Base-by-base conservation (phyloP, 2,797 vertebrate species). In the Rostrhamus sociabilis region DNA sequence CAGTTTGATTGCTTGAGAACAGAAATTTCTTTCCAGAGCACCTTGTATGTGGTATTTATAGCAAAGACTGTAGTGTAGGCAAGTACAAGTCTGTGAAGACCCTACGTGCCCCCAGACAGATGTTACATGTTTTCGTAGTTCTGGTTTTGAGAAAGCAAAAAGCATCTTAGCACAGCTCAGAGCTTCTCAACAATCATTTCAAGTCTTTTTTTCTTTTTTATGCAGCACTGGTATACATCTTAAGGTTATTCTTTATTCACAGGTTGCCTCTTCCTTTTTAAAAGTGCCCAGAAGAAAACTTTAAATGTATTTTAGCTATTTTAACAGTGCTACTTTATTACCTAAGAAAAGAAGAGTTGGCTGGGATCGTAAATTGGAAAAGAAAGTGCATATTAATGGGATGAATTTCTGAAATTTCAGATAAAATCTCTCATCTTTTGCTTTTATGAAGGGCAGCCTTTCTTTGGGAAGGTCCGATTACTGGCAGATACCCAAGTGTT, bases 361-460 rank as follows among this genome's bases (percentile, higher is more conserved):
- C 75, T 0, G 1, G 60, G 58, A 38, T 79, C 31, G 21, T 64
- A 60, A 76, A 64, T 48, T 63, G 52, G 50, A 52, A 89, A 81
- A 79, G 40, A 55, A 78, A 86, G 66, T 76, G 34, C 31, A 8
- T 81, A 55, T 29, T 77, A 81, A 69, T 72, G n/a, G 68, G 22
- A 68, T 72, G 56, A 55, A 45, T 90, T 89, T 78, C 85, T 75
- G 64, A 86, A 62, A 58, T 69, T 83, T 87, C 50, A 86, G 93
- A 88, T 94, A 86, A 91, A 83, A 80, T 86, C 69, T 96, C 9
- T 78, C 15, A n/a, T 76, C 21, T 83, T 68, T 56, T 50, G 58
- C 69, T 84, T 34, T 78, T 72, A 21, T 52, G 78, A 93, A 96
- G 94, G 94, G 17, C 92, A 91, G n/a, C 43, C 43, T 92, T 89